Base-by-base conservation (phyloP, 2,113 vertebrate genomes). In the Urocitellus parryii region DNA sequence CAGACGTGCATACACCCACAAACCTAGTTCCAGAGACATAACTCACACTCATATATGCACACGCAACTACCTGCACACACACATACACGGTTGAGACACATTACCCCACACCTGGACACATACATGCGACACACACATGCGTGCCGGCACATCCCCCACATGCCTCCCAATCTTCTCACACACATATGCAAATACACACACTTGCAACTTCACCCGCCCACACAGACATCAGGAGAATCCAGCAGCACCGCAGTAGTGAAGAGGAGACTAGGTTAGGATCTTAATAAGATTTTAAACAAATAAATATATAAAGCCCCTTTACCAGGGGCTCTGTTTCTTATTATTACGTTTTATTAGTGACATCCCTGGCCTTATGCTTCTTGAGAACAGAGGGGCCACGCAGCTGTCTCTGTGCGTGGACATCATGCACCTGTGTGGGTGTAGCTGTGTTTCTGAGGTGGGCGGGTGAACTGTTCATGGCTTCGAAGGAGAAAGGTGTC, bases 281-380 rank as follows among this genome's bases (percentile, higher is more conserved):
- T 96, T 96, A 96, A 96, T 93, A 90, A 95, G 91, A 87, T 80
- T 78, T 82, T 65, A 93, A 56, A 73, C 89, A 95, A 95, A 96
- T 92, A 93, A 88, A 96, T 76, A 79, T 67, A 82, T 63, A 79
- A 90, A 88, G 3, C 39, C n/a, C n/a, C 25, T 68, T 72, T 83
- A 3, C 58, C 4, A 7, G 32, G 56, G 27, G 81, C 45, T 87
- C 17, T 37, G 4, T 32, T 90, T 79, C 73, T 94, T 45, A 70
- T 72, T 34, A 73, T 14, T n/a, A 10, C 39, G 29, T 74, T 34
- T 80, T 73, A 17, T 42, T 20, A 45, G 72, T 68, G 77, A 48
- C 22, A 37, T 48, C 48, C 20, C 53, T 82, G 61, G 76, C 61
- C n/a, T 91, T 65, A 51, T 0, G 5, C 42, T 45, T 61, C 73